phyloP scores from a whole-genome alignment of 2,113 vertebrate species.

The Otus sunia region DNA sequence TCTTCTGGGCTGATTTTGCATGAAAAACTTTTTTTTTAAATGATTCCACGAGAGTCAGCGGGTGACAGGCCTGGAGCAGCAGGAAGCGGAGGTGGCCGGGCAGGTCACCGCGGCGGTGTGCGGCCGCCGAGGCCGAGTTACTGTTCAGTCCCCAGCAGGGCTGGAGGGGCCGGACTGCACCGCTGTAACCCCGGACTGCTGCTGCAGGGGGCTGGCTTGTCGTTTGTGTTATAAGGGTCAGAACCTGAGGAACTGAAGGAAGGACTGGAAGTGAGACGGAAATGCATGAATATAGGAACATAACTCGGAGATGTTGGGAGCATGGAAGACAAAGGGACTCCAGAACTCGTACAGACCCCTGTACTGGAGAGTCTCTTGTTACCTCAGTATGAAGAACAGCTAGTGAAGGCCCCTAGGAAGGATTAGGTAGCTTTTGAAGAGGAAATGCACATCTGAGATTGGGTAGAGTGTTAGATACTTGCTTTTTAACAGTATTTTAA shows the following conservation, averaged over 20 bases:
- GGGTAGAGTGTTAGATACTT: not conserved
- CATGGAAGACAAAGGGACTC: not conserved
- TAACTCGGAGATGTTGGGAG: not conserved
- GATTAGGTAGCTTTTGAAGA: not conserved
- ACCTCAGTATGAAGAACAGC: not conserved
- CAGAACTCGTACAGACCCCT: not conserved
- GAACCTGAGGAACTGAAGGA: not conserved
- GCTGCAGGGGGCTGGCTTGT: fast-evolving
- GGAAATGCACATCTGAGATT: not conserved
- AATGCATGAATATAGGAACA: fast-evolving
- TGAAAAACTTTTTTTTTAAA: fast-evolving
- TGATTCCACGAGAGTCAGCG: fast-evolving
- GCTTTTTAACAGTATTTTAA: not conserved
- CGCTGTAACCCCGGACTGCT: not conserved
- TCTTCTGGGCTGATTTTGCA: not conserved
- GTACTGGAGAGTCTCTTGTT: not conserved
- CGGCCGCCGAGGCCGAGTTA: not conserved
- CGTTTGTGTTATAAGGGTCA: no score
- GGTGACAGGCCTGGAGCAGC: not conserved
- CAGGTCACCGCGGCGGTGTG: not conserved
- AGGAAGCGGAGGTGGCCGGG: not conserved
- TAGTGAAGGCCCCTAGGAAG: not conserved
- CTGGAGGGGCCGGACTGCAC: not conserved
- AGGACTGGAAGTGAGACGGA: not conserved
- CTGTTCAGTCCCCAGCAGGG: fast-evolving